Conservation (phyloP, 1,140 invertebrate species). For the Acyrthosiphon pisum region DNA sequence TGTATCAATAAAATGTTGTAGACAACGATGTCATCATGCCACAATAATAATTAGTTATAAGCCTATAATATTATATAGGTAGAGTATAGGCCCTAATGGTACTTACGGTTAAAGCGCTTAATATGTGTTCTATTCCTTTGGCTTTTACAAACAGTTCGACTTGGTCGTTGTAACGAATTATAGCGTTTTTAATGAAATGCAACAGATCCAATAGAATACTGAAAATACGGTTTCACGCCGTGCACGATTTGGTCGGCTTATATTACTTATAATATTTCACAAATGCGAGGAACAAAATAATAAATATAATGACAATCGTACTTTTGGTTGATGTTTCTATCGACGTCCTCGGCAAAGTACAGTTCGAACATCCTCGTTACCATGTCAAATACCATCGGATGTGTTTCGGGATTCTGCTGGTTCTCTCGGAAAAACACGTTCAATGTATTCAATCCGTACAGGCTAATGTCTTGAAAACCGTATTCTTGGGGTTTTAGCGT, state of each 20-base stretch:
- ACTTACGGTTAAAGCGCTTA: neutral
- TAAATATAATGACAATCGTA: neutral
- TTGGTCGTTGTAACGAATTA: constrained; percentile 9
- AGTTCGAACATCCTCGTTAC: neutral
- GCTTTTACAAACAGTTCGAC: neutral
- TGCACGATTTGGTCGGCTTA: neutral
- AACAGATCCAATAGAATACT: constrained; percentile 10
- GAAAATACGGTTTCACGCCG: neutral
- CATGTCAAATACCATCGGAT: neutral
- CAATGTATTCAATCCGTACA: neutral
- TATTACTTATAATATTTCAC: neutral
- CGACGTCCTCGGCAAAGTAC: neutral
- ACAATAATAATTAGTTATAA: too few species aligned
- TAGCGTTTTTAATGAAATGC: constrained; percentile 18
- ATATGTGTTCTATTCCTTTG: neutral
- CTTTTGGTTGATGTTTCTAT: neutral
- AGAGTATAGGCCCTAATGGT: too few species aligned
- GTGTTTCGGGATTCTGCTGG: neutral
- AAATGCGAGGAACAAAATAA: neutral
- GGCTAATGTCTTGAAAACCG: neutral
- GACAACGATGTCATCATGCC: neutral
- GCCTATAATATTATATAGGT: too few species aligned
- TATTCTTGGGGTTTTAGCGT: neutral
- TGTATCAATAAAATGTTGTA: neutral
- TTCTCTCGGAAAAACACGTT: constrained; percentile 13